Base-by-base conservation (phyloP, 1,140 invertebrate genomes). In the Procambarus virginalis region DNA sequence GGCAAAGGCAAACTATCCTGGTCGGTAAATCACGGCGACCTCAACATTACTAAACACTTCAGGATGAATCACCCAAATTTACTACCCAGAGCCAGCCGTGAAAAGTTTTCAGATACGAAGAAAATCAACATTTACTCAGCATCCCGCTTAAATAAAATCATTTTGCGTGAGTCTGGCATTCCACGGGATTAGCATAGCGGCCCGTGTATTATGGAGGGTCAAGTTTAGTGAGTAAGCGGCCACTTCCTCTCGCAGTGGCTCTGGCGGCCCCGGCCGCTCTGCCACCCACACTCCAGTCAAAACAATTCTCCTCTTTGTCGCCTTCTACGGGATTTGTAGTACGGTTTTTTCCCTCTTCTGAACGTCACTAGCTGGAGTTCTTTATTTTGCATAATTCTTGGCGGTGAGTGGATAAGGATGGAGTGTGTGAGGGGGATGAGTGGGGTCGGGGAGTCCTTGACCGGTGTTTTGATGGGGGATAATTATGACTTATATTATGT, bases 121-220 rank as follows among this genome's bases (percentile, higher is more conserved):
- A 68, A 68, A 68, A 68, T 14, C 17, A 68, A 68, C 64, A 68
- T 68, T 68, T 68, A 68, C 64, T 17, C 64, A 68, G 64, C 64
- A 20, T 68, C 64, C 12, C 17, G 12, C 10, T 68, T 20, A 68
- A 68, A 68, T 68, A 68, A 34, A 68, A 68, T 68, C 64, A 68
- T 68, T 68, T 68, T 68, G 64, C 12, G 17, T 68, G 3, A 20
- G 17, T 4, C 64, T 68, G 10, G 20, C 64, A 48, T 76, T 45
- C 46, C 34, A 45, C 22, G 75, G 75, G 34, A 76, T 76, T 76
- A 76, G 75, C 75, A 76, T 76, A 76, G 75, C 75, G 22, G 75
- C 75, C 3, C 8, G 75, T 6, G 75, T 76, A 76, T 48, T 76
- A 76, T 48, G 20, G 75, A 6, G 75, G 34, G 75, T 17, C 10